Evolutionary conservation across 2,888 invertebrate species (phyloP).

Genomic region (Epistrophe grossulariae): DNA sequence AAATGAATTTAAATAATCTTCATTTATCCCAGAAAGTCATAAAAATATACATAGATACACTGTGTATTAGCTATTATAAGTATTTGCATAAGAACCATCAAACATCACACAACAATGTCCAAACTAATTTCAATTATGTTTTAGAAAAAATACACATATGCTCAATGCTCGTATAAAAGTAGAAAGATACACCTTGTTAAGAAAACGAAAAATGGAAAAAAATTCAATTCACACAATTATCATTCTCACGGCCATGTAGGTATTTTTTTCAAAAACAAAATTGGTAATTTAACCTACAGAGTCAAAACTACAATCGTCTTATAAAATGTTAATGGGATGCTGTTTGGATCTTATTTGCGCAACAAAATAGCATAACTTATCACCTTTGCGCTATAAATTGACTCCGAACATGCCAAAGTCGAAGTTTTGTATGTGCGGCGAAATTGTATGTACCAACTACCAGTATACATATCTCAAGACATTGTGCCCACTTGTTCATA

Average conservation of each 20-base stretch:
- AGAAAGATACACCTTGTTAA: not conserved
- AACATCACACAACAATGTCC: no score
- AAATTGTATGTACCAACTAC: not conserved
- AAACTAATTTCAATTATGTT: no score
- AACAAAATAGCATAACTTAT: slow-evolving; percentile 72
- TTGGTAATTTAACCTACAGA: slow-evolving; percentile 59
- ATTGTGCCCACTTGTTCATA: slow-evolving; percentile 19
- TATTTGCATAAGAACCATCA: no score
- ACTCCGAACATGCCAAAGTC: slow-evolving; percentile 66
- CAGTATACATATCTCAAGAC: not conserved
- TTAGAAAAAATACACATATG: not conserved
- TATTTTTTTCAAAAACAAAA: slow-evolving; percentile 48
- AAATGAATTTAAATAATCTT: no score
- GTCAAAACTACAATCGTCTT: slow-evolving; percentile 54
- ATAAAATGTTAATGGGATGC: slow-evolving; percentile 51
- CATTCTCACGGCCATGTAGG: slow-evolving; percentile 64
- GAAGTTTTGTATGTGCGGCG: slow-evolving; percentile 23
- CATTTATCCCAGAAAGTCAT: no score
- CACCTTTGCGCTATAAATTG: slow-evolving; percentile 72
- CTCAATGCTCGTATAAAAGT: not conserved
- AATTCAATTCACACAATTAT: slow-evolving; percentile 58
- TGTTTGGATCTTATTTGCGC: slow-evolving; percentile 63
- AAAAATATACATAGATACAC: no score
- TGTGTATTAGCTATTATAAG: no score
- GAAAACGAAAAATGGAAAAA: not conserved